These are phyloP conservation scores for Lutraria rhynchaena DNA, from an alignment of 1,140 invertebrate genomes.

Conservation along the genomic window DNA sequence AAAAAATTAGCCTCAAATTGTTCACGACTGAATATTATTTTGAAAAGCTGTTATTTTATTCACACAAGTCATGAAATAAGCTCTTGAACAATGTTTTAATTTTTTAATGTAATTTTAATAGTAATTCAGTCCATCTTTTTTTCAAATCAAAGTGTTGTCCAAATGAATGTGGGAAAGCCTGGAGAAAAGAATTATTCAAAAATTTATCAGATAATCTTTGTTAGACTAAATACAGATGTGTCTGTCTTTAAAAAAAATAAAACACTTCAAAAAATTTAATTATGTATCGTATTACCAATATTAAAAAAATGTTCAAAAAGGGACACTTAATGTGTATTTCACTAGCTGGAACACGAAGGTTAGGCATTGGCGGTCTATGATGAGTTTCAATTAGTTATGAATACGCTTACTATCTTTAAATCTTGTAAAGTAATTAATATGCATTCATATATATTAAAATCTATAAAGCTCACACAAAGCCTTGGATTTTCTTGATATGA, in stretches of 20 bases:
- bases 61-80: too few species aligned
- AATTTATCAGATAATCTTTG: too few species aligned
- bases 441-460: constrained; percentile 46
- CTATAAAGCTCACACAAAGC: constrained; percentile 36
- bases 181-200: too few species aligned
- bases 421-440: constrained; percentile 51
- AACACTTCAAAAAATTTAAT: constrained; percentile 60
- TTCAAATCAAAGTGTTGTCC: too few species aligned
- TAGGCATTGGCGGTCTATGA: constrained; percentile 17
- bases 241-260: neutral
- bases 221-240: too few species aligned
- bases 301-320: constrained; percentile 33
- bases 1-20: too few species aligned
- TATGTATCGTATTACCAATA: constrained; percentile 55
- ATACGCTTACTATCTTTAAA: constrained; percentile 22
- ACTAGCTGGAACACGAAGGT: constrained; percentile 34
- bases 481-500: constrained; percentile 27
- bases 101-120: too few species aligned
- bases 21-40: too few species aligned
- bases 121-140: too few species aligned
- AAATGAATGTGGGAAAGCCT: too few species aligned
- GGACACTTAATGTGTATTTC: constrained; percentile 40
- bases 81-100: too few species aligned
- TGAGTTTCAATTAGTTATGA: constrained; percentile 47
- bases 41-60: too few species aligned